phyloP scores from a whole-genome alignment of 2,113 vertebrate genomes.

The Pavo muticus region DNA sequence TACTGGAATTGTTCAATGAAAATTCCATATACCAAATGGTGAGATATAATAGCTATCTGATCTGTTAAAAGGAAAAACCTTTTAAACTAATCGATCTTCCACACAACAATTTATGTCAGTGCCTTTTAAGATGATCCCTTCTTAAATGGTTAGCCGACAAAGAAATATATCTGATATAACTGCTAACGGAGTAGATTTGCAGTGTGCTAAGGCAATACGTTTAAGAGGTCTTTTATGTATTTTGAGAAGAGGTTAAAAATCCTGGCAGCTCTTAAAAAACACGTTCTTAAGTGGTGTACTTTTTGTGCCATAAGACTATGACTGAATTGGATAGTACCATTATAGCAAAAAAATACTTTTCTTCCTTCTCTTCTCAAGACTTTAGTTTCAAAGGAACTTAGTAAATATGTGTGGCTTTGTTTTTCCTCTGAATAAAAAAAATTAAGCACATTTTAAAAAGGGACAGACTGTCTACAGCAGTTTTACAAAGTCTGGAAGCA shows the following conservation, averaged over 20 bases:
- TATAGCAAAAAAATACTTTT: background rate
- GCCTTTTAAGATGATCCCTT: slow-evolving; percentile 75
- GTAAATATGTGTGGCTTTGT: background rate
- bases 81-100: slow-evolving; percentile 76
- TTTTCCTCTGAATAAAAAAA: background rate
- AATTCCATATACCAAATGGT: slow-evolving; percentile 58
- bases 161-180: slow-evolving; percentile 70
- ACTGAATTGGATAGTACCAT: background rate
- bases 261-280: slow-evolving; percentile 47
- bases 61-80: slow-evolving; percentile 79
- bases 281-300: slow-evolving; percentile 29
- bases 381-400: background rate
- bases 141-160: slow-evolving; percentile 73
- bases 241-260: slow-evolving; percentile 59
- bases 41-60: slow-evolving; percentile 73
- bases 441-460: background rate
- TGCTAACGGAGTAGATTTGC: slow-evolving; percentile 64
- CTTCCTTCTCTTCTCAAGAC: background rate
- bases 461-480: background rate
- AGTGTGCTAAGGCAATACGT: slow-evolving; percentile 50
- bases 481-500: slow-evolving; percentile 42
- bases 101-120: slow-evolving; percentile 74
- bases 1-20: slow-evolving; percentile 58
- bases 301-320: background rate
- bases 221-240: slow-evolving; percentile 64